Conservation (phyloP, 1,140 invertebrate genomes). For the Pseudachorutes palmiensis region DNA sequence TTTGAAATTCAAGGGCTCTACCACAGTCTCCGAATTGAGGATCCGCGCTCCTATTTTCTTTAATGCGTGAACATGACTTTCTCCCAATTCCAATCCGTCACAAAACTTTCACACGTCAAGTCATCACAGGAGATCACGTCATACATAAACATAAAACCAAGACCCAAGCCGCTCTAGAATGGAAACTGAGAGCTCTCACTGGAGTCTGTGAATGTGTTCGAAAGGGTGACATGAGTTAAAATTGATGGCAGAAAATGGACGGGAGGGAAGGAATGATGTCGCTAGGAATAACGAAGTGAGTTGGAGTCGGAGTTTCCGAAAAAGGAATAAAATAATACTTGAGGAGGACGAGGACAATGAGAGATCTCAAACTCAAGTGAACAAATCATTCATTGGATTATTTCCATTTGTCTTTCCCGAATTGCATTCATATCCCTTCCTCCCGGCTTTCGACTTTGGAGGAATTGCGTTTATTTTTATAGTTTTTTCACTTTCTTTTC, state of each 20-base stretch:
- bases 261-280: neutral
- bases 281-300: too few species aligned
- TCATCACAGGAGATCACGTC: slow-evolving; percentile 7
- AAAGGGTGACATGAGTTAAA: slow-evolving; percentile 7
- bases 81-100: neutral
- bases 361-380: slow-evolving; percentile 17
- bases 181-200: neutral
- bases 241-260: slow-evolving; percentile 3
- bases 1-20: too few species aligned
- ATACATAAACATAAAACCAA: slow-evolving; percentile 7
- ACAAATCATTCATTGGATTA: slow-evolving; percentile 19
- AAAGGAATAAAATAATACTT: slow-evolving; percentile 14
- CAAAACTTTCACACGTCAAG: neutral
- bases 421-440: neutral
- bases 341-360: neutral
- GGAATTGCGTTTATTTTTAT: slow-evolving; percentile 4
- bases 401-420: neutral
- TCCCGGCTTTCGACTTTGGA: neutral
- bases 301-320: neutral
- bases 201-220: neutral
- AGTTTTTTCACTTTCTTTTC: neutral
- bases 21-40: too few species aligned
- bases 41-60: too few species aligned
- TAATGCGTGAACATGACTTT: neutral
- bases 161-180: neutral